These are phyloP conservation scores for Pachyuromys duprasi DNA, from an alignment of 2,797 vertebrate genomes.

Conservation along the genomic window DNA sequence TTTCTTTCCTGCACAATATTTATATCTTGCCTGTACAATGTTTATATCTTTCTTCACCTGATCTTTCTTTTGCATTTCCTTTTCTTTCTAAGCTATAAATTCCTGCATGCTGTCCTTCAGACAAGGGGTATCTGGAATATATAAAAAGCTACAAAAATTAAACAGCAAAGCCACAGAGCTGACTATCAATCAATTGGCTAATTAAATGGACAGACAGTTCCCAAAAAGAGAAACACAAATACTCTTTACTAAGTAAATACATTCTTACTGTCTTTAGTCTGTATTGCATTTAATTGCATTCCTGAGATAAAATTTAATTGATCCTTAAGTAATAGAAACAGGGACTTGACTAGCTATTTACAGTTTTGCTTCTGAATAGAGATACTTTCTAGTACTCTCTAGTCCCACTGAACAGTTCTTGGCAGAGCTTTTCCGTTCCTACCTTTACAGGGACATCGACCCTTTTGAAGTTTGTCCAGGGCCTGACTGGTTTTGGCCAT, in stretches of 20 bases:
- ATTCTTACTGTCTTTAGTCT: background rate
- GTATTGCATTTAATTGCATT: constrained; percentile 10
- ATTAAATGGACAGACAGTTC: background rate
- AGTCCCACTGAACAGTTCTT: background rate
- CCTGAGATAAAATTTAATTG: background rate
- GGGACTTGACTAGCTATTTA: background rate
- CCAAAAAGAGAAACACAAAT: background rate
- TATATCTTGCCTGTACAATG: background rate
- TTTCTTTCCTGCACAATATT: background rate
- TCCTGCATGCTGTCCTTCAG: background rate
- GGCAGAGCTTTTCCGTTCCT: background rate
- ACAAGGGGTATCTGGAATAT: background rate
- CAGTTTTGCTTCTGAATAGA: background rate
- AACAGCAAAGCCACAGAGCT: background rate
- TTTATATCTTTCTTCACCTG: background rate
- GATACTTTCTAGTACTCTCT: background rate
- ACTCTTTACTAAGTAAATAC: background rate
- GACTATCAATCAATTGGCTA: background rate
- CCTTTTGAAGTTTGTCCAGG: constrained; percentile 42
- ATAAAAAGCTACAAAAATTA: background rate
- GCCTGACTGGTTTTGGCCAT: constrained; percentile 6
- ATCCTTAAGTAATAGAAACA: background rate
- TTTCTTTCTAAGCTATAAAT: background rate
- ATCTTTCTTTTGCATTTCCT: background rate
- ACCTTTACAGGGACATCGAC: constrained; percentile 10